Base-by-base conservation (phyloP, 2,888 invertebrate species). In the Cheilosia vernalis region DNA sequence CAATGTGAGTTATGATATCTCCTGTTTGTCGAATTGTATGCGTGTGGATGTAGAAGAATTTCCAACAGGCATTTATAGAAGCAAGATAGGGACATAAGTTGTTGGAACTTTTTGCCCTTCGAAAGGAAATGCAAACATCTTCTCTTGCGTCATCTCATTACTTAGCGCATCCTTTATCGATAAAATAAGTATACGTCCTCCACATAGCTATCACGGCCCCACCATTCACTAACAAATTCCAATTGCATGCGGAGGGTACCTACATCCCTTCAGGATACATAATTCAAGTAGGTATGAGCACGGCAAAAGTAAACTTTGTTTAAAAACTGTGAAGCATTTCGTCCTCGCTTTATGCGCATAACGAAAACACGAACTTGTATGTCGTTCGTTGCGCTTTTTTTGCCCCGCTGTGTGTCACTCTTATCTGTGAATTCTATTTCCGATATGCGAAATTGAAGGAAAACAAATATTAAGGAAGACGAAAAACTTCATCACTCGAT, bases 401-500 rank as follows among this genome's bases (percentile, higher is more conserved):
- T 47, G 37, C 37, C 6, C 7, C 27, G 6, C 27, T 27, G 27
- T 51, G 17, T 58, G 44, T 17, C 51, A 19, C 51, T 61, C 67
- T 66, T 74, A 61, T 49, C 47, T 40, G 15, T 30, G 13, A 80
- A 74, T 72, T 77, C 70, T 53, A 70, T 70, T 77, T 82, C 40
- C 44, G 55, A 72, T 67, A 66, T 56, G 15, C 21, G 40, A 79
- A 78, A 83, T 72, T 82, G 69, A 81, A 63, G 53, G 64, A 40
- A 70, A 56, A 66, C 51, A 42, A 73, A 67, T 67, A 78, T 63
- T 67, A 30, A 63, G 49, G 17, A 66, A 42, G 73, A 67, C 72
- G 56, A 83, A 83, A 78, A 64, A 69, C 76, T 81, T 81, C 47
- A 73, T 79, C 67, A 69, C 73, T 73, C 83, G 79, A 69, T 74